Percentiles rank a stretch among this genome's conserved stretches.
phyloP scores from a whole-genome alignment of 1,140 invertebrate genomes.

The Anadara kagoshimensis region DNA sequence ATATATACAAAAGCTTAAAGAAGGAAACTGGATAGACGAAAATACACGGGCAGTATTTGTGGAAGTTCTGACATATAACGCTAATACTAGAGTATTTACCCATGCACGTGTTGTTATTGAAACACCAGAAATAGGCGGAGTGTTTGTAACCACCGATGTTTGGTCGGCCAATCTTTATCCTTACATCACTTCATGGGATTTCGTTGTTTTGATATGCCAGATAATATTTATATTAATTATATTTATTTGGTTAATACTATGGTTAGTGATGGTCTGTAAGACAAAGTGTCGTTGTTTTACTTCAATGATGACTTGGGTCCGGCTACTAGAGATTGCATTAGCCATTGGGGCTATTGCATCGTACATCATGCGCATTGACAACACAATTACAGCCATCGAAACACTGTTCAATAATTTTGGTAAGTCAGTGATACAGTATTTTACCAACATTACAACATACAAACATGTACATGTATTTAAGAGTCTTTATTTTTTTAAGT shows the following conservation, averaged over 20 bases:
- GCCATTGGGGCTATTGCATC: constrained; percentile 1
- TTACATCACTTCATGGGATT: constrained; percentile 51
- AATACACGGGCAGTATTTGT: constrained; percentile 75
- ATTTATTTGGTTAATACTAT: constrained; percentile 48
- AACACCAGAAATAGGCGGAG: constrained; percentile 71
- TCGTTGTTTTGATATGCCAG: constrained; percentile 56
- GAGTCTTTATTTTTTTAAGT: too few species aligned
- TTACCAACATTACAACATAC: too few species aligned
- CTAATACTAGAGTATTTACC: constrained; percentile 72
- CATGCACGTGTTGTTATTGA: constrained; percentile 62
- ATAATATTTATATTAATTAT: constrained; percentile 52
- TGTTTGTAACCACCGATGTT: constrained; percentile 46
- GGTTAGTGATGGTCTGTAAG: not conserved
- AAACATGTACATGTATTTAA: too few species aligned
- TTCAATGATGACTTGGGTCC: not conserved
- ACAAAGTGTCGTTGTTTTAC: not conserved
- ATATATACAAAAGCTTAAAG: constrained; percentile 62
- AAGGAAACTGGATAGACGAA: constrained; percentile 74
- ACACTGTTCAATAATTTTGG: constrained; percentile 2
- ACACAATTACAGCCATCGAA: constrained; percentile 1
- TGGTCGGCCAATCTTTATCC: constrained; percentile 55
- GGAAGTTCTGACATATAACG: constrained; percentile 76
- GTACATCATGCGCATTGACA: constrained; percentile 9
- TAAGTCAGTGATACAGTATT: too few species aligned
- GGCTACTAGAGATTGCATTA: constrained; percentile 2